A percentile compares a stretch with the other conserved stretches of the same genome.
phyloP scores from a whole-genome alignment of 23 tunicate species.

The Styela clava region DNA sequence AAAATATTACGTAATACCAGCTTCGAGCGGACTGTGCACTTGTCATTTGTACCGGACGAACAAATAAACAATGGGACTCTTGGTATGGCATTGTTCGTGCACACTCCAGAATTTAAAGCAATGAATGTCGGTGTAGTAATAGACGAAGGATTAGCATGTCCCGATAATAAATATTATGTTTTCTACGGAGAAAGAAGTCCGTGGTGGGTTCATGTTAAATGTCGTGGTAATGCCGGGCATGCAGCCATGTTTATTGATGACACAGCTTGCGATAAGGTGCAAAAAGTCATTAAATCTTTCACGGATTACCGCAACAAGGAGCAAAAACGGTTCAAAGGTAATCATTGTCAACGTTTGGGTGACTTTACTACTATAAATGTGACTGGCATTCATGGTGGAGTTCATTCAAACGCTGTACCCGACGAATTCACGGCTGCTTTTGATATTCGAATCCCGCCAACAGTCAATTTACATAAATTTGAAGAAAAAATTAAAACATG shows the following conservation, averaged over 20 bases:
- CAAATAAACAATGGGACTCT: slow-evolving; percentile 82
- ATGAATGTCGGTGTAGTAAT: slow-evolving; percentile 82
- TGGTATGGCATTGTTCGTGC: slow-evolving; percentile 74
- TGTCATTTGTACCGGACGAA: slow-evolving; percentile 89
- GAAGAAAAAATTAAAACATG: slow-evolving; percentile 61
- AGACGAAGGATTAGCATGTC: slow-evolving; percentile 97
- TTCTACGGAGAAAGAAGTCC: slow-evolving; percentile 83
- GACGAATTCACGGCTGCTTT: slow-evolving; percentile 80
- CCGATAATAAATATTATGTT: slow-evolving; percentile 63
- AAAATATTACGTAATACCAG: slow-evolving; percentile 24
- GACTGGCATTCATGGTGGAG: slow-evolving; percentile 83
- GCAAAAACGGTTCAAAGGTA: slow-evolving; percentile 45
- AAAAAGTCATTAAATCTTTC: slow-evolving; percentile 42
- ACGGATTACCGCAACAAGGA: slow-evolving; percentile 50
- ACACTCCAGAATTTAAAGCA: slow-evolving; percentile 52
- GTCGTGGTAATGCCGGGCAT: slow-evolving; percentile 91
- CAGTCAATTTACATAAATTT: slow-evolving; percentile 53
- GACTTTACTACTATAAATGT: slow-evolving; percentile 94
- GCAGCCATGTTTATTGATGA: slow-evolving; percentile 85
- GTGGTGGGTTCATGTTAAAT: slow-evolving; percentile 87
- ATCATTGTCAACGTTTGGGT: slow-evolving; percentile 68
- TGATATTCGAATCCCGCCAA: slow-evolving; percentile 85
- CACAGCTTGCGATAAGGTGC: slow-evolving; percentile 85
- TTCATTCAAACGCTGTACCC: slow-evolving; percentile 90
- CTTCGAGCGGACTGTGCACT: slow-evolving; percentile 51